phyloP scores from a whole-genome alignment of 2,888 invertebrate genomes.

The Hydropsyche betteni region DNA sequence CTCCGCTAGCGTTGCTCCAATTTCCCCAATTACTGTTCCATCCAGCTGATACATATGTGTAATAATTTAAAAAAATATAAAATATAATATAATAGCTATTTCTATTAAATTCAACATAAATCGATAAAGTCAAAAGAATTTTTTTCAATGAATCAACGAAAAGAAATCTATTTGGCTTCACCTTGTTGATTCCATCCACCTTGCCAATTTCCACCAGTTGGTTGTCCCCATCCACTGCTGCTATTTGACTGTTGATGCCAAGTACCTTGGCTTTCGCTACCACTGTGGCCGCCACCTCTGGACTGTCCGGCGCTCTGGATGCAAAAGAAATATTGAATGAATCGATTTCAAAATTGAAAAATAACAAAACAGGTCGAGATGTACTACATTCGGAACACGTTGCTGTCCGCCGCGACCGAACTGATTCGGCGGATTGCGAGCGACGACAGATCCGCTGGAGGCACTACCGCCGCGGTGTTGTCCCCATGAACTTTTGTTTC shows the following conservation, averaged over 20 bases:
- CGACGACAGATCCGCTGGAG: conserved; percentile 36
- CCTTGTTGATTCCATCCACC: conserved; percentile 30
- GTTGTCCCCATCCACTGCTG: conserved; percentile 43
- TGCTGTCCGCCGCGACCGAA: conserved; percentile 5
- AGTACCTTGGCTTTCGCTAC: conserved; percentile 51
- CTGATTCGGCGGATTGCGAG: conserved; percentile 5
- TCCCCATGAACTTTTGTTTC: conserved; percentile 64
- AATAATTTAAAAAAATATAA: too few species aligned
- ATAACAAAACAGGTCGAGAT: neutral
- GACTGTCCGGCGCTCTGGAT: neutral
- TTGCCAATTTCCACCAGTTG: conserved; percentile 42
- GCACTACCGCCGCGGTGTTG: conserved; percentile 44
- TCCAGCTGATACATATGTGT: neutral
- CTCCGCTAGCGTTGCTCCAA: conserved; percentile 7
- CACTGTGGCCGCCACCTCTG: conserved; percentile 39
- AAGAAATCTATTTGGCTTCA: neutral
- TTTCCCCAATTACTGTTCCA: conserved; percentile 34
- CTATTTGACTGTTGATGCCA: conserved; percentile 45
- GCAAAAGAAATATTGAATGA: too few species aligned
- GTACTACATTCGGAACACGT: conserved; percentile 20
- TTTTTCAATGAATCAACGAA: neutral
- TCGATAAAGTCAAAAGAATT: neutral
- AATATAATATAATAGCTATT: too few species aligned
- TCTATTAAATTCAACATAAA: neutral
- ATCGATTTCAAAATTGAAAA: neutral